Evolutionary conservation across 2,797 vertebrate species (phyloP).

Genomic region (Oryzias dopingdopingensis): DNA sequence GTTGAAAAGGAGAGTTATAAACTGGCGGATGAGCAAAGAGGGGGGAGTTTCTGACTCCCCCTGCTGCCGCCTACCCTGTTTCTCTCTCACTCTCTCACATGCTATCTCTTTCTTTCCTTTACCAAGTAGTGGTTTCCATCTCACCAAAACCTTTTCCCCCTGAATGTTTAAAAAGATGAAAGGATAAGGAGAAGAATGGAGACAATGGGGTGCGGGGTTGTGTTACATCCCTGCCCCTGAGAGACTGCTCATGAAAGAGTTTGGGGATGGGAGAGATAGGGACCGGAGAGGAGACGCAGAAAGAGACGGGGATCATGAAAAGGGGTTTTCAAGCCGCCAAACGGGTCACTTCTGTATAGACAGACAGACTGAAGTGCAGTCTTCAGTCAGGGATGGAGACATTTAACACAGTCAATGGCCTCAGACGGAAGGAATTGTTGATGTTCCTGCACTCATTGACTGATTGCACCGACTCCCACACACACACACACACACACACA

Average conservation of each 20-base stretch:
- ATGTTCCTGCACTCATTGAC: slow-evolving; percentile 50
- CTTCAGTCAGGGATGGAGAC: slow-evolving; percentile 56
- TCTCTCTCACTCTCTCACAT: slow-evolving; percentile 53
- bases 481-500: neutral
- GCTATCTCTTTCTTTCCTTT: slow-evolving; percentile 71
- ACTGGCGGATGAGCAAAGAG: slow-evolving; percentile 63
- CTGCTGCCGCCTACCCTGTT: slow-evolving; percentile 9
- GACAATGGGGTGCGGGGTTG: slow-evolving; percentile 76
- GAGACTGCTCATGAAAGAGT: slow-evolving; percentile 79
- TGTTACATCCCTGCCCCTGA: slow-evolving; percentile 77
- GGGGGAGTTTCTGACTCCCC: slow-evolving; percentile 39
- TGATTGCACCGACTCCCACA: slow-evolving; percentile 39
- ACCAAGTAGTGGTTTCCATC: slow-evolving; percentile 76
- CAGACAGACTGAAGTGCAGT: slow-evolving; percentile 58
- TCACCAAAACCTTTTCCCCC: slow-evolving; percentile 70
- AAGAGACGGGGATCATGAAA: slow-evolving; percentile 64
- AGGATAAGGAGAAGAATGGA: slow-evolving; percentile 80
- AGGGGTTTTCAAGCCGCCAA: slow-evolving; percentile 60
- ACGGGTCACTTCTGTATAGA: slow-evolving; percentile 65
- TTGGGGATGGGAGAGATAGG: slow-evolving; percentile 75
- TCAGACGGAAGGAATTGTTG: slow-evolving; percentile 39
- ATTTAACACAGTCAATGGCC: slow-evolving; percentile 58
- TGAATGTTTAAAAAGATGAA: slow-evolving; percentile 82
- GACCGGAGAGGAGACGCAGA: slow-evolving; percentile 65
- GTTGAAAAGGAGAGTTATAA: slow-evolving; percentile 68